A percentile compares a stretch with the other conserved stretches of the same genome.
phyloP scores from a whole-genome alignment of 2,888 invertebrate genomes.

The Callosobruchus maculatus region DNA sequence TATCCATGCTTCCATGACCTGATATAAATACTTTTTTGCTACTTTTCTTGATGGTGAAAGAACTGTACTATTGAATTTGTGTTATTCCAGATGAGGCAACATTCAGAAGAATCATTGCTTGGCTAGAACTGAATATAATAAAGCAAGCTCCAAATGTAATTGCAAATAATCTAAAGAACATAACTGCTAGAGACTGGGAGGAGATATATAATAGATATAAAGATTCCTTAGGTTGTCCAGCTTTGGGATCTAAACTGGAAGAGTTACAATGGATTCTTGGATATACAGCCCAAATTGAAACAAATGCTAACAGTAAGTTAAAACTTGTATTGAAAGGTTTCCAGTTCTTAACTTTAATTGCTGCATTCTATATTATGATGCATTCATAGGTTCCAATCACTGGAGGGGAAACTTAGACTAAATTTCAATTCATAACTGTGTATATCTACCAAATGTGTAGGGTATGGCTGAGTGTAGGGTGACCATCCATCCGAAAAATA shows the following conservation, averaged over 20 bases:
- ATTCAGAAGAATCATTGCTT: conserved; percentile 76
- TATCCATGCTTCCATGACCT: no score
- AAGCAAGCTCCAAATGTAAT: conserved; percentile 83
- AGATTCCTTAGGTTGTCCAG: conserved; percentile 70
- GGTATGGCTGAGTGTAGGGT: no score
- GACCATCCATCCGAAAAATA: no score
- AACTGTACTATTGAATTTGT: background rate
- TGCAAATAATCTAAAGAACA: conserved; percentile 67
- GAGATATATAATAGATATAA: conserved; percentile 71
- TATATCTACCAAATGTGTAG: no score
- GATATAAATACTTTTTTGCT: no score
- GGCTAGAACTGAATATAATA: conserved; percentile 94
- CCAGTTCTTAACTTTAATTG: no score
- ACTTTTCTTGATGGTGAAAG: no score
- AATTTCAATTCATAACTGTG: no score
- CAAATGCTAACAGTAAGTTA: conserved; percentile 68
- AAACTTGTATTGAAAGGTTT: no score
- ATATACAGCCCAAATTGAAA: conserved; percentile 79
- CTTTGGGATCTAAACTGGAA: conserved; percentile 57
- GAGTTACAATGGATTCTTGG: conserved; percentile 84
- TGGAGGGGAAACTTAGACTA: no score
- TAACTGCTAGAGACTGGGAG: conserved; percentile 66
- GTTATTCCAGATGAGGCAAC: conserved; percentile 68
- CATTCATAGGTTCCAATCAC: no score
- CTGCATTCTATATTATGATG: no score